Evolutionary conservation across 2,113 vertebrate species (phyloP).

Genomic region (Scytalopus superciliaris): DNA sequence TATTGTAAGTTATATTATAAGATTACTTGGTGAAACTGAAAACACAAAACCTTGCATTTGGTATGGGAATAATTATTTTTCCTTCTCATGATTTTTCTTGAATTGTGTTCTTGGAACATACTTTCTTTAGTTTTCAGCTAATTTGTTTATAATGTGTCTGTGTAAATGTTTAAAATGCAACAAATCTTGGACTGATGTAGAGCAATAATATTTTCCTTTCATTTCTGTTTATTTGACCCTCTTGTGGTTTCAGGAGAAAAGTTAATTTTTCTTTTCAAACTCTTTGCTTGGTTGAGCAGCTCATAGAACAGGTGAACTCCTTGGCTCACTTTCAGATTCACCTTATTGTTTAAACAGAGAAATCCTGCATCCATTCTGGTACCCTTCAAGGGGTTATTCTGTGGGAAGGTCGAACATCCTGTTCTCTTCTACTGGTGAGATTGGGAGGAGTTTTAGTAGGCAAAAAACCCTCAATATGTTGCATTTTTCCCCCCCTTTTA

Average conservation of each 20-base stretch:
- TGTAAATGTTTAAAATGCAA: not conserved
- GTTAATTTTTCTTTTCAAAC: not conserved
- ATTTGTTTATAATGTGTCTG: not conserved
- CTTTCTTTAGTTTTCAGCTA: not conserved
- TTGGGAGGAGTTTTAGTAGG: not conserved
- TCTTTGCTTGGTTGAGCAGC: not conserved
- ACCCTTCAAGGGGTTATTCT: not conserved
- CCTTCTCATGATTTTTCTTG: not conserved
- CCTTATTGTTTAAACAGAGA: not conserved
- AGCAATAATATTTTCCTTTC: not conserved
- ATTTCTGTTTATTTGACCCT: not conserved
- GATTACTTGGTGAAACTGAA: not conserved
- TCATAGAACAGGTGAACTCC: not conserved
- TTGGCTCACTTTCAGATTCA: not conserved
- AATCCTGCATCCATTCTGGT: not conserved
- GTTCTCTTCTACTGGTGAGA: not conserved
- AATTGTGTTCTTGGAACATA: not conserved
- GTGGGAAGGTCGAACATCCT: not conserved
- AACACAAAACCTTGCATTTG: not conserved
- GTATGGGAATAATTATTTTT: not conserved
- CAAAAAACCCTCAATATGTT: not conserved
- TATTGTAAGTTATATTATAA: not conserved
- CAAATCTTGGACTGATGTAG: not conserved
- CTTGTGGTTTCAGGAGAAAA: not conserved
- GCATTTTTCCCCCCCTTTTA: rapidly evolving